phyloP scores from a whole-genome alignment of 1,140 invertebrate genomes.

The Mylabris phalerata region DNA sequence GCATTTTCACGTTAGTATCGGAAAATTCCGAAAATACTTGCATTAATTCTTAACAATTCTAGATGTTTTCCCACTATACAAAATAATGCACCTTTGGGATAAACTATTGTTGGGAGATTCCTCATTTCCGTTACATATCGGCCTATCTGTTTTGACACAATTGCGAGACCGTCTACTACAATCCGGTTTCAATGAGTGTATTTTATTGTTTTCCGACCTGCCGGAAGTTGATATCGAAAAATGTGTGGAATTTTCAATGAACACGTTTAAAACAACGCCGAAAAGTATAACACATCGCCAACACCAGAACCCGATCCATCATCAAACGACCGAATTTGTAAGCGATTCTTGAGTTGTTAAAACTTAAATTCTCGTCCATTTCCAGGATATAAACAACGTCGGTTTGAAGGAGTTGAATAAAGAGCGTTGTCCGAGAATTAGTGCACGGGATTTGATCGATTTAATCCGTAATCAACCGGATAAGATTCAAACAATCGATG shows the following conservation, averaged over 20 bases:
- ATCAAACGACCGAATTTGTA: conserved; percentile 12
- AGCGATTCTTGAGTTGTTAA: neutral
- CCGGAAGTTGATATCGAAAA: conserved; percentile 95
- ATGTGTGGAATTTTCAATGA: conserved; percentile 83
- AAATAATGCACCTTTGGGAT: conserved; percentile 98
- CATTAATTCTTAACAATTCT: neutral
- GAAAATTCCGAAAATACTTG: no score
- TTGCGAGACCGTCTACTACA: conserved; percentile 74
- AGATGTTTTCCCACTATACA: conserved; percentile 97
- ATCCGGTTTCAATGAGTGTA: conserved; percentile 96
- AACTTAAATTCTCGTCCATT: conserved; percentile 7
- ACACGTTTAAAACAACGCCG: conserved; percentile 80
- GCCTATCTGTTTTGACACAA: conserved; percentile 87
- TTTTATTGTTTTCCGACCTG: conserved; percentile 92
- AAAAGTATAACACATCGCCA: conserved; percentile 79
- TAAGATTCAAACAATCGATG: conserved; percentile 70
- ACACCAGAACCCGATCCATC: conserved; percentile 47
- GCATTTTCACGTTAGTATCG: conserved; percentile 94
- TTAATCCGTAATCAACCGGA: conserved; percentile 57
- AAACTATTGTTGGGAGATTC: conserved; percentile 88
- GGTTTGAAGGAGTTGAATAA: conserved; percentile 58
- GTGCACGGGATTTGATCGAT: conserved; percentile 73
- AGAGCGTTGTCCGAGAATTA: conserved; percentile 76
- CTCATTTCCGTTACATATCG: conserved; percentile 91
- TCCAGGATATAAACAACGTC: conserved; percentile 65